Evolutionary conservation across 2,888 invertebrate species (phyloP), one percentile per base, ranked within the genome.

Genomic region (Ophion costatus): DNA sequence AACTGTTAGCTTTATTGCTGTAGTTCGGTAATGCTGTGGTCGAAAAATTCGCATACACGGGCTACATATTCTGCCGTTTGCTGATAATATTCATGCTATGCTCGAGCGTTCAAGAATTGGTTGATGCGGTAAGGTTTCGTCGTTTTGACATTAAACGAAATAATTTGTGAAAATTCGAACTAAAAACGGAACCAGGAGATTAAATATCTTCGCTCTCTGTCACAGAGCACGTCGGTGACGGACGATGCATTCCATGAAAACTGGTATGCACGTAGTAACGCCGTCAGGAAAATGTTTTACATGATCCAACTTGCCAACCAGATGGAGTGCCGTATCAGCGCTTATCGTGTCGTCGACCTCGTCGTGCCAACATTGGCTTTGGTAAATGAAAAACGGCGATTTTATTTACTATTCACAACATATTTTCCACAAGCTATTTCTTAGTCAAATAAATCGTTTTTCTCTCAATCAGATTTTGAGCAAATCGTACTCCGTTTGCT

Each of bases 71-170:
- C 14, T 88, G 87, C 2, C 82, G 79, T 9, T 11, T 89, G 66
- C 71, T 85, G 3, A 89, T 90, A 80, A 79, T 91, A 20, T 91
- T 87, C 38, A 75, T 90, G 33, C 67, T 91, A 0, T 90, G 91
- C 51, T 88, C 71, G 22, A 88, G 88, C 29, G 75, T 88, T 5
- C 90, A 90, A 76, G 85, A 87, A 42, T 84, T 91, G 64, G 17
- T 89, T 17, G 91, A 91, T 38, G 86, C 89, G 86, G 89, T 91
- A 87, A 87, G 0, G 6, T 70, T 70, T 70, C 10, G 7, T 29
- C 17, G 14, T 56, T 56, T 1, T 29, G 10, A 7, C 56, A 29
- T 1, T 2, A n/a, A 57, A 0, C 2, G 24, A 51, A 10, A 56
- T 2, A 20, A 71, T 56, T 71, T 33, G 3, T 20, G 11, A 22